phyloP scores from a whole-genome alignment of 2,888 invertebrate genomes.

The Nipponacmea schrenckii region DNA sequence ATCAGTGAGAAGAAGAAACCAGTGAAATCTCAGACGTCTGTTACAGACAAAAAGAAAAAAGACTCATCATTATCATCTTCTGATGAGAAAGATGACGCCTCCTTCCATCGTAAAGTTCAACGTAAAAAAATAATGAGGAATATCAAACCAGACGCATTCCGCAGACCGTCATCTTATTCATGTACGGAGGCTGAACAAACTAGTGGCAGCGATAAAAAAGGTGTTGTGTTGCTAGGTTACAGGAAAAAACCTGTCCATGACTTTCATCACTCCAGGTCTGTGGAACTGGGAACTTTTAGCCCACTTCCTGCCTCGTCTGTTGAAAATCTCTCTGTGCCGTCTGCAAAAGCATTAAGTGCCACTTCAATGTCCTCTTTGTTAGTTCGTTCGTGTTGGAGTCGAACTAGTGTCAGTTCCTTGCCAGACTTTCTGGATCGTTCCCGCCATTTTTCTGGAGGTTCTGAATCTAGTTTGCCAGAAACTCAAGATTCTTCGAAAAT shows the following conservation, averaged over 20 bases:
- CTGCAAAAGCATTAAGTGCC: conserved; percentile 26
- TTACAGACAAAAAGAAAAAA: conserved; percentile 12
- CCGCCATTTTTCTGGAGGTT: conserved; percentile 2
- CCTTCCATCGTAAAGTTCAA: conserved; percentile 20
- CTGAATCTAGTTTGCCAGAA: conserved; percentile 8
- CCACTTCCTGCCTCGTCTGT: conserved; percentile 35
- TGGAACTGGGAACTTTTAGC: conserved; percentile 63
- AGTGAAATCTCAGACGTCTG: conserved; percentile 11
- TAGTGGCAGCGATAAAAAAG: conserved; percentile 37
- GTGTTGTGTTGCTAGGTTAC: conserved; percentile 61
- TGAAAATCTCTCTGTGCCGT: conserved; percentile 22
- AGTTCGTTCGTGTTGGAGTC: conserved; percentile 47
- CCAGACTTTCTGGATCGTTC: conserved; percentile 55
- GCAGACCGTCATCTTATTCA: conserved; percentile 61
- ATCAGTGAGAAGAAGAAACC: conserved; percentile 11
- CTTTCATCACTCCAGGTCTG: conserved; percentile 29
- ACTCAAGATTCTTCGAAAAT: neutral
- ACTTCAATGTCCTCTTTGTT: conserved; percentile 54
- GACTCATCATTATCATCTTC: conserved; percentile 21
- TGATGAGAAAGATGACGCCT: conserved; percentile 26
- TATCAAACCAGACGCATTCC: conserved; percentile 61
- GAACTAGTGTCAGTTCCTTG: conserved; percentile 61
- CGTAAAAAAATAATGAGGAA: conserved; percentile 61
- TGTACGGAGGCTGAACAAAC: conserved; percentile 50
- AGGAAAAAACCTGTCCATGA: conserved; percentile 52